Evolutionary conservation across 2,113 vertebrate species (phyloP).

Genomic region (Sorex fumeus): DNA sequence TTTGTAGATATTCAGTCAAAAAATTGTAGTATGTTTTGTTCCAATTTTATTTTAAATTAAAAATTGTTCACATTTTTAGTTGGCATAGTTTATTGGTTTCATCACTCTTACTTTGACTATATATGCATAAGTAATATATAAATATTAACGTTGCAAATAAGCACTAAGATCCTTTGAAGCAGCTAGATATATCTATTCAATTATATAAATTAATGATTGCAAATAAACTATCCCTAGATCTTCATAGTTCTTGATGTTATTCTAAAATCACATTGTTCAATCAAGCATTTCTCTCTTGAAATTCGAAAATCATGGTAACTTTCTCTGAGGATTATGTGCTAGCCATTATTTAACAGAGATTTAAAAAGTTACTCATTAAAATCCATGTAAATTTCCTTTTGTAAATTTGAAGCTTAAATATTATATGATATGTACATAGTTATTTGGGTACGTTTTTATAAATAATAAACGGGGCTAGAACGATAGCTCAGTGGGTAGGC

Average conservation of each 20-base stretch:
- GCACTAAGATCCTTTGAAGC: slow-evolving; percentile 32
- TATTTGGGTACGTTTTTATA: slow-evolving; percentile 38
- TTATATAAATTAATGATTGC: slow-evolving; percentile 11
- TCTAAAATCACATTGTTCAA: slow-evolving; percentile 28
- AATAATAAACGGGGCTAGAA: too few species aligned
- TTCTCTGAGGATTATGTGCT: background rate
- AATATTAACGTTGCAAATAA: background rate
- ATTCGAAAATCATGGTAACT: slow-evolving; percentile 13
- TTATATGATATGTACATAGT: background rate
- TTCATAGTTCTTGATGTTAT: background rate
- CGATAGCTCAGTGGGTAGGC: too few species aligned
- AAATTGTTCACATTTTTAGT: slow-evolving; percentile 11
- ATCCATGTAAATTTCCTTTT: slow-evolving; percentile 48
- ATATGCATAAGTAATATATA: slow-evolving; percentile 32
- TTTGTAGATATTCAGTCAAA: slow-evolving; percentile 47
- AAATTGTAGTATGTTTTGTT: slow-evolving; percentile 31
- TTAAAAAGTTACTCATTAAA: slow-evolving; percentile 19
- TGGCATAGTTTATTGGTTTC: slow-evolving; percentile 33
- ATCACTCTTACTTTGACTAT: background rate
- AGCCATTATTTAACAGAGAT: background rate
- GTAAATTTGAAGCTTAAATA: slow-evolving; percentile 29
- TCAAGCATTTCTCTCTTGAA: background rate
- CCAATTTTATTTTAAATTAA: slow-evolving; percentile 53
- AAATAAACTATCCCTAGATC: background rate
- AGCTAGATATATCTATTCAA: background rate